Base-by-base conservation (phyloP, 2,113 vertebrate species). In the Chamaea fasciata region DNA sequence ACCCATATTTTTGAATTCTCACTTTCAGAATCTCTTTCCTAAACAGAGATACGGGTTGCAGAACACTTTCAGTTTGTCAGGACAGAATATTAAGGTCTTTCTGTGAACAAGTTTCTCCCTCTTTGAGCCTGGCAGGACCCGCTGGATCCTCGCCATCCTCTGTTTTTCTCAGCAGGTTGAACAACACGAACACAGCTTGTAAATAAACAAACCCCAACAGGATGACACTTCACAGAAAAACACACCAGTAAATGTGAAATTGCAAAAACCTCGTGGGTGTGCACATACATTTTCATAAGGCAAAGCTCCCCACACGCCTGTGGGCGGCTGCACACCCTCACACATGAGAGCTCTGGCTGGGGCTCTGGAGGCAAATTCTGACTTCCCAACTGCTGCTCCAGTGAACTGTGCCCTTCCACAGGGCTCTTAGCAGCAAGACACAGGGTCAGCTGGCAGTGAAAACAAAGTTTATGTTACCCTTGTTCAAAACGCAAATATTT, bases 161-260 rank as follows among this genome's bases (percentile, higher is more conserved):
- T 67, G 85, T 93, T 93, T 81, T 69, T 37, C 90, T 39, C 90
- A 93, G 95, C 88, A 90, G 93, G 90, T 92, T 92, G 85, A 75
- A 90, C 90, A 87, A 89, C 65, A 83, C 0, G 15, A 93, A 31
- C 78, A 56, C 49, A 64, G 85, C 83, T 67, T 92, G 92, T 93
- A 96, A 95, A 93, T 83, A 95, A 96, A 95, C 90, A 93, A 92
- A 75, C 88, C 79, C 81, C 92, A 60, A 76, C 26, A 60, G 62
- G 88, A 89, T 89, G 86, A 90, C 86, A 89, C 86, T 86, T 78
- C 0, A 8, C 3, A 4, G 80, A 60, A 90, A 83, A 95, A 50
- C 89, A 79, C 57, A 67, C 64, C 62, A 90, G 69, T 13, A 78
- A 52, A 90, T 82, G 73, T 33, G 56, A 78, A 87, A 63, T 2